Percentiles rank a stretch among this genome's conserved stretches.
Evolutionary conservation across 30 jellyfish, hydroid and myxozoan genomes (phyloP).

Genomic region (Phacellophora camtschatica): DNA sequence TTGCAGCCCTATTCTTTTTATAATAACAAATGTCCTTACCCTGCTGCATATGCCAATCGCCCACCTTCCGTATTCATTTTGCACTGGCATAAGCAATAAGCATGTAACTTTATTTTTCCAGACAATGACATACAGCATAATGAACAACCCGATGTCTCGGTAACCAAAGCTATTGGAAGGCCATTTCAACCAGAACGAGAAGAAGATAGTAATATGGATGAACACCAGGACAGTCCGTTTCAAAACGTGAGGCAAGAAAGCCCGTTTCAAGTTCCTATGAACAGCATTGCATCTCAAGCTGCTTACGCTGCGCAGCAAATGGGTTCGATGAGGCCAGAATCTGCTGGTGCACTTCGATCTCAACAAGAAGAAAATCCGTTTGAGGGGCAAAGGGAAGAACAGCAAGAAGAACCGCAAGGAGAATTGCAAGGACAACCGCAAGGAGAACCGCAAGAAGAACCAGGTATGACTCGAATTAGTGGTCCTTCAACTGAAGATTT

Average conservation of each 20-base stretch:
- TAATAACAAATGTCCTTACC: too few relatives aligned
- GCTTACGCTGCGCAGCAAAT: slow-evolving; percentile 50
- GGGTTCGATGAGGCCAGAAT: slow-evolving; percentile 57
- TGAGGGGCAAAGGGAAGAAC: slow-evolving; percentile 35
- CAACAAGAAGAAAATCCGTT: slow-evolving; percentile 49
- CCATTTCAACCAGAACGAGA: slow-evolving; percentile 55
- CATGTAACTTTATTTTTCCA: background rate
- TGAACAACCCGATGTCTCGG: slow-evolving; percentile 45
- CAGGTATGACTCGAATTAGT: too few relatives aligned
- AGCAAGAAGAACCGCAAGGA: slow-evolving; percentile 33
- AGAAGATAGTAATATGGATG: slow-evolving; percentile 31
- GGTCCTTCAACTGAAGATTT: too few relatives aligned
- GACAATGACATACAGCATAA: slow-evolving; percentile 14
- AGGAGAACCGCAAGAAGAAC: too few relatives aligned
- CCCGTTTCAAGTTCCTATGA: slow-evolving; percentile 56
- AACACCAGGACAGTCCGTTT: slow-evolving; percentile 62
- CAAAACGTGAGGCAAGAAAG: slow-evolving; percentile 53
- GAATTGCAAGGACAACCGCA: too few relatives aligned
- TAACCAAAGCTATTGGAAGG: slow-evolving; percentile 66
- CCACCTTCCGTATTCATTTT: background rate
- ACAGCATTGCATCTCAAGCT: slow-evolving; percentile 42
- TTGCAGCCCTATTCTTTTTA: too few relatives aligned
- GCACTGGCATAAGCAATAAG: too few relatives aligned
- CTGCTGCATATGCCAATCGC: too few relatives aligned
- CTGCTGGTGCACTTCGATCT: slow-evolving; percentile 39